Base-by-base conservation (phyloP, 1,140 invertebrate species). In the Heterodera schachtii region DNA sequence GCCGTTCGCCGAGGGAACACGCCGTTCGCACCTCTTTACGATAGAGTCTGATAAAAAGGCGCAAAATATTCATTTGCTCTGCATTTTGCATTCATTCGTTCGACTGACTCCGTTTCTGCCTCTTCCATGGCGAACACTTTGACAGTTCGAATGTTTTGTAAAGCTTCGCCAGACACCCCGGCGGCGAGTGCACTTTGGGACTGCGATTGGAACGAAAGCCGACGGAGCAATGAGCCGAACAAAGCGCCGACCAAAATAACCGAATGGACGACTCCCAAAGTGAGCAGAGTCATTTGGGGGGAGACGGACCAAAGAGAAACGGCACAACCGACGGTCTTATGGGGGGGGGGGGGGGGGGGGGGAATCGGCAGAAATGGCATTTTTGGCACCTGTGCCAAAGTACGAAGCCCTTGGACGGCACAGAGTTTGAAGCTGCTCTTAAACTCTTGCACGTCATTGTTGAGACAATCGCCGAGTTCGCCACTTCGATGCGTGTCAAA, bases 401-500 rank as follows among this genome's bases (percentile, higher is more conserved):
- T 83, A 31, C 82, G 70, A 21, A 83, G 46, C 21, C 82, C 82
- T 64, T 83, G 82, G 2, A 75, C 80, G 13, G 75, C 80, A 70
- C 82, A 83, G 21, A 94, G 93, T 90, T 98, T 98, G 88, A 98
- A 98, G 5, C 94, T 94, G 86, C 95, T 96, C 91, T 98, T 98
- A 88, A 98, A 98, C 87, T 98, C 96, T 91, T 98, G 96, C 31
- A 98, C 94, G 92, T 98, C 96, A 83, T 93, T 93, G 44, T 95
- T 96, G 78, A 98, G 90, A 87, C 94, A 93, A 90, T 95, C 95
- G 52, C 96, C 93, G 71, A 98, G 92, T 91, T 97, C 95, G 16
- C 96, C 96, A 19, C 95, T 95, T 87, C 94, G 93, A 88, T 95
- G 94, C 85, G 92, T 92, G 90, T 98, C 96, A 92, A 95, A 98